phyloP scores from a whole-genome alignment of 2,888 invertebrate species.

The Hydrotaea diabolus region DNA sequence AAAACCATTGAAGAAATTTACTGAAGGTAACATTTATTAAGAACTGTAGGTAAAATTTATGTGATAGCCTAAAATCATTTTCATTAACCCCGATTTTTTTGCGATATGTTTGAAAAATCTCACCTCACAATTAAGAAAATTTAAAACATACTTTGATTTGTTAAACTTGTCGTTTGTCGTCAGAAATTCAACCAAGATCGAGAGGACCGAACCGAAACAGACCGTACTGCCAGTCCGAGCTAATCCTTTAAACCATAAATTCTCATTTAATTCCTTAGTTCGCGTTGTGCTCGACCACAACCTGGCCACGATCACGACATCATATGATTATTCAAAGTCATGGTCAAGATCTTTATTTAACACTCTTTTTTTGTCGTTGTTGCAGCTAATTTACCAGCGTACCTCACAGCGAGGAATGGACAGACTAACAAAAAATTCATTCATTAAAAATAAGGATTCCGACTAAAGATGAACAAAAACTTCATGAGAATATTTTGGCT shows the following conservation, averaged over 20 bases:
- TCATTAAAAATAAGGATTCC: conserved; percentile 55
- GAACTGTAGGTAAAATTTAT: too few relatives aligned
- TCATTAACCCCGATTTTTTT: not conserved
- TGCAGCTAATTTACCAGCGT: not conserved
- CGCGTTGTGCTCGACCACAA: conserved; percentile 20
- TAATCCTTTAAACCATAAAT: conserved; percentile 45
- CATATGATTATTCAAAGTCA: conserved; percentile 56
- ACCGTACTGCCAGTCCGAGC: not conserved
- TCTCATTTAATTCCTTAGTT: conserved; percentile 45
- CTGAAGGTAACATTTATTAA: not conserved
- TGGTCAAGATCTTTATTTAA: conserved; percentile 50
- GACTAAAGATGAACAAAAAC: conserved; percentile 16
- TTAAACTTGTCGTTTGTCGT: conserved; percentile 60
- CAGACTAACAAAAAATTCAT: conserved; percentile 56
- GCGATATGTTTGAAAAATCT: conserved; percentile 23
- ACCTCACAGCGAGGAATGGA: too few relatives aligned
- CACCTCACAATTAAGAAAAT: too few relatives aligned
- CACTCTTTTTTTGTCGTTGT: conserved; percentile 15
- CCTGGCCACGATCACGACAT: conserved; percentile 44
- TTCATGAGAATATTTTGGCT: conserved; percentile 5
- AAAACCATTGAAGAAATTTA: too few relatives aligned
- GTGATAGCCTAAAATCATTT: too few relatives aligned
- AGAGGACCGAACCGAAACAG: too few relatives aligned
- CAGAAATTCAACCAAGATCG: conserved; percentile 53
- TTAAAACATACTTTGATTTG: conserved; percentile 21